Conservation (phyloP, 2,888 invertebrate species). For the Luperina testacea region DNA sequence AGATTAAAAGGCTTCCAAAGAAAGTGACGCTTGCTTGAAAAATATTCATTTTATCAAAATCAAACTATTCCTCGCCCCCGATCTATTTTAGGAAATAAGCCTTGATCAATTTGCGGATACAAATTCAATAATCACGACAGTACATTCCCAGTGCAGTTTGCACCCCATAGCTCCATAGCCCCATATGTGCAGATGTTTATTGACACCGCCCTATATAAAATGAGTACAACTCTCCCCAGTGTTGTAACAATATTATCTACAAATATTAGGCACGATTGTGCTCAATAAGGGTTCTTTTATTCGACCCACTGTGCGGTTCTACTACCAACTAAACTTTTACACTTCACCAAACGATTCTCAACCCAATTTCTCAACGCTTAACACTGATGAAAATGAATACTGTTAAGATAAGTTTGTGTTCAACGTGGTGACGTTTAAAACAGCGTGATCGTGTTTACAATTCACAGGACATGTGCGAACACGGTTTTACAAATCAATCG, state of each 20-base stretch:
- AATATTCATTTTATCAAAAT: neutral
- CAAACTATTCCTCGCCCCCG: too few relatives aligned
- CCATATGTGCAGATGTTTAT: slow-evolving; percentile 70
- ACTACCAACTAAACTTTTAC: slow-evolving; percentile 39
- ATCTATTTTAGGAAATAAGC: slow-evolving; percentile 33
- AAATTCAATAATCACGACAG: slow-evolving; percentile 56
- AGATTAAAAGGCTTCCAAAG: neutral
- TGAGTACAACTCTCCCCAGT: slow-evolving; percentile 70
- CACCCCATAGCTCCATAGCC: slow-evolving; percentile 34
- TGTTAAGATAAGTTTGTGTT: slow-evolving; percentile 49
- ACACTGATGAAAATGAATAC: neutral
- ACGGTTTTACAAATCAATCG: slow-evolving; percentile 78
- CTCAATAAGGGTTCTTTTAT: slow-evolving; percentile 79
- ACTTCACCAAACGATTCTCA: slow-evolving; percentile 3
- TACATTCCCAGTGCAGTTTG: slow-evolving; percentile 33
- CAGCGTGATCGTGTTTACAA: slow-evolving; percentile 80
- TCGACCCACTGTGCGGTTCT: slow-evolving; percentile 73
- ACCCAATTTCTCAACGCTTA: fast-evolving
- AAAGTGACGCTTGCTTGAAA: neutral
- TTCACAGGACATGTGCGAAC: slow-evolving; percentile 83
- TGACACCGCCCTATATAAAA: slow-evolving; percentile 74
- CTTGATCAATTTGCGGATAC: slow-evolving; percentile 49
- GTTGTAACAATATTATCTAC: slow-evolving; percentile 87
- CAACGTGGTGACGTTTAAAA: slow-evolving; percentile 70
- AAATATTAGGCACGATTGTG: slow-evolving; percentile 85